Percentiles rank a stretch among this genome's conserved stretches.
These are phyloP conservation scores for Latrodectus elegans DNA, from an alignment of 2,888 invertebrate species.

Conservation along the genomic window DNA sequence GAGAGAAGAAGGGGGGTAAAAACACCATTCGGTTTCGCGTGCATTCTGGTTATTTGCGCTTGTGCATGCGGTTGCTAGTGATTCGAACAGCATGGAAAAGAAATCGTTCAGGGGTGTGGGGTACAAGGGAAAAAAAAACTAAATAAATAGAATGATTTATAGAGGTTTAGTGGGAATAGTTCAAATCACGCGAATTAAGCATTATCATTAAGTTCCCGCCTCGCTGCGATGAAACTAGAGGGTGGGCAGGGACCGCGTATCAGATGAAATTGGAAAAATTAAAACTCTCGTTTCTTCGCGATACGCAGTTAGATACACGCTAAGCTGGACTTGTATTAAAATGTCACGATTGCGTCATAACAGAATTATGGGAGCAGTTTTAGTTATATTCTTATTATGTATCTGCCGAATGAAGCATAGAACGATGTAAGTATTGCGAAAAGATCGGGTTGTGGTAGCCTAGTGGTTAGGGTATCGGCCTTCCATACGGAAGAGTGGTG, in stretches of 20 bases:
- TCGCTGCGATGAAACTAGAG: constrained; percentile 55
- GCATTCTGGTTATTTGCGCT: constrained; percentile 42
- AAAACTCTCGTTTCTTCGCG: background rate
- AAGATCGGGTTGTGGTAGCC: too few species aligned
- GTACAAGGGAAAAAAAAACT: constrained; percentile 39
- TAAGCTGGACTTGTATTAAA: too few species aligned
- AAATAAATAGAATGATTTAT: constrained; percentile 68
- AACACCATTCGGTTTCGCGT: constrained; percentile 53
- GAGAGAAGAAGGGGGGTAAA: constrained; percentile 19
- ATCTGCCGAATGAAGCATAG: too few species aligned
- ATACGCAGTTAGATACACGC: too few species aligned
- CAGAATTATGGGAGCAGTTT: too few species aligned
- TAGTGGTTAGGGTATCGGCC: too few species aligned
- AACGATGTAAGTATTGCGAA: too few species aligned
- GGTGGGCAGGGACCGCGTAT: constrained; percentile 9
- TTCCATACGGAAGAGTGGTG: too few species aligned
- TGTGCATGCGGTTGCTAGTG: constrained; percentile 31
- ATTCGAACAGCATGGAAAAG: constrained; percentile 58
- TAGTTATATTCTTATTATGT: too few species aligned
- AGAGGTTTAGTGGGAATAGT: constrained; percentile 50
- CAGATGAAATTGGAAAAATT: constrained; percentile 33
- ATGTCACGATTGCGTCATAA: too few species aligned
- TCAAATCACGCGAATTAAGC: constrained; percentile 68
- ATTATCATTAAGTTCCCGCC: constrained; percentile 65
- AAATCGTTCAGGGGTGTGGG: constrained; percentile 40